Evolutionary conservation across 2,797 vertebrate species (phyloP).

Genomic region (Onychomys leucogaster): DNA sequence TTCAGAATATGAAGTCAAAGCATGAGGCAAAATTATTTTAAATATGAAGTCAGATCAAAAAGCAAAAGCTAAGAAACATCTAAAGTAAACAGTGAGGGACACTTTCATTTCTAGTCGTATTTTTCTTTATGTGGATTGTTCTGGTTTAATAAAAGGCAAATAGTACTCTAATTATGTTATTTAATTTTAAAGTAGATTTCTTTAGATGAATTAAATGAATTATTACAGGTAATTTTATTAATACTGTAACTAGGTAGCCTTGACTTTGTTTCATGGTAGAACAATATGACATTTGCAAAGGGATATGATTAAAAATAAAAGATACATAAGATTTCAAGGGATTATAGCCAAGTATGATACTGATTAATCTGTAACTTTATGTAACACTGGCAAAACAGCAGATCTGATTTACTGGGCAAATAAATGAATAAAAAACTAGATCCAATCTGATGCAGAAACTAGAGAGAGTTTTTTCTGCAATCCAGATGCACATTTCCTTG

Average conservation of each 20-base stretch:
- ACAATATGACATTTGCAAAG: slow-evolving; percentile 42
- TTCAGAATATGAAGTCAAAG: background rate
- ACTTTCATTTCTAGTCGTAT: background rate
- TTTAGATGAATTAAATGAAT: slow-evolving; percentile 19
- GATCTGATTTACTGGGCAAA: background rate
- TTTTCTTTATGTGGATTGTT: background rate
- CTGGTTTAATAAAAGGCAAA: background rate
- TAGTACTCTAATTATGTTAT: slow-evolving; percentile 2
- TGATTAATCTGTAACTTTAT: background rate
- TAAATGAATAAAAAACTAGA: background rate
- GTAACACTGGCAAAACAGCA: background rate
- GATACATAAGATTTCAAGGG: background rate
- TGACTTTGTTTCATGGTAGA: background rate
- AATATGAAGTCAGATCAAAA: background rate
- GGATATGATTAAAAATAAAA: background rate
- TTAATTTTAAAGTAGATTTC: slow-evolving; percentile 38
- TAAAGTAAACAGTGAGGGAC: background rate
- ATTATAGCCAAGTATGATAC: background rate
- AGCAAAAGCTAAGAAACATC: background rate
- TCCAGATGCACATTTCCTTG: background rate
- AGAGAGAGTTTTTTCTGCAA: background rate
- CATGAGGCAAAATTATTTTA: slow-evolving; percentile 27
- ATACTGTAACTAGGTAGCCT: background rate
- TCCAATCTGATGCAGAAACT: background rate
- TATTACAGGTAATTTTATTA: slow-evolving; percentile 40